These are phyloP conservation scores for Micrasema minimum DNA, from an alignment of 1,140 invertebrate genomes.

Conservation along the genomic window DNA sequence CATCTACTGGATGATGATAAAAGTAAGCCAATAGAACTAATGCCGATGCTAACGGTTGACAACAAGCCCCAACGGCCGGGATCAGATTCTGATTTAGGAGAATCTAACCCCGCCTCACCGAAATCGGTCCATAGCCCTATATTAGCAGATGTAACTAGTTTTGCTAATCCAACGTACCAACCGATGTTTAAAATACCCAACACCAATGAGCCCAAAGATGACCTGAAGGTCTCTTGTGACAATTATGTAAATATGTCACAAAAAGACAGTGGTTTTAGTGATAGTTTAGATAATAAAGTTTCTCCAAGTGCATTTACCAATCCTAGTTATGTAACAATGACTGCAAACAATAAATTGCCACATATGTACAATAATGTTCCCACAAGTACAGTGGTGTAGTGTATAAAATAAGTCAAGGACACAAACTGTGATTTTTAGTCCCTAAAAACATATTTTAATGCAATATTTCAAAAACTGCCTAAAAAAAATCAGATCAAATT, in stretches of 20 bases:
- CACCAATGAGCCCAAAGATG: constrained; percentile 57
- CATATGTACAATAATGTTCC: constrained; percentile 46
- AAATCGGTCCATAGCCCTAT: constrained; percentile 17
- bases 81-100: constrained; percentile 62
- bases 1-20: constrained; percentile 58
- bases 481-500: no score
- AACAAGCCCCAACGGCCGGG: constrained; percentile 60
- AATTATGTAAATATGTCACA: constrained; percentile 73
- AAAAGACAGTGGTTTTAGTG: constrained; percentile 66
- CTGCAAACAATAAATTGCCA: constrained; percentile 40
- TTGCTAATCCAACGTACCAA: constrained; percentile 57
- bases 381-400: constrained; percentile 20
- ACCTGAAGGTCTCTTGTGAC: constrained; percentile 64
- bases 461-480: no score
- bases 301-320: constrained; percentile 62
- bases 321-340: constrained; percentile 63
- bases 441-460: no score
- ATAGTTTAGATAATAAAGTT: constrained; percentile 52
- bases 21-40: constrained; percentile 63
- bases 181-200: constrained; percentile 53
- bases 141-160: constrained; percentile 42
- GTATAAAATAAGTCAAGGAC: neutral
- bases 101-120: constrained; percentile 56
- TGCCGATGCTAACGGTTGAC: constrained; percentile 68
- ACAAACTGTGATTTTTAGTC: constrained; percentile 6